Evolutionary conservation across 2,113 vertebrate genomes (phyloP).

Genomic region (Rhynchopsitta pachyrhyncha): DNA sequence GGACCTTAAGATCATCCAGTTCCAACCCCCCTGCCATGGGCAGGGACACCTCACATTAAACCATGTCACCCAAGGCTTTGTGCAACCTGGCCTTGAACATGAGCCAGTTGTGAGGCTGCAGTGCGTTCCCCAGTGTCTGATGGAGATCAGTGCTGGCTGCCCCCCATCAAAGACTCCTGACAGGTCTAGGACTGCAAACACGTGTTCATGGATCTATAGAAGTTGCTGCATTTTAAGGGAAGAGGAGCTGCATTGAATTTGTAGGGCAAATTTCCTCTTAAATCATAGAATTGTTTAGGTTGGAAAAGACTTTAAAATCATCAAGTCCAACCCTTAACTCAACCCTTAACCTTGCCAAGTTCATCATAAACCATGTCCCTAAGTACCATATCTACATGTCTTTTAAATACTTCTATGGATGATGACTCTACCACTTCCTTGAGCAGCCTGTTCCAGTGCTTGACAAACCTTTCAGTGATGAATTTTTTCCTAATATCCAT

Average conservation of each 20-base stretch:
- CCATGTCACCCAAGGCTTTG: too few relatives aligned
- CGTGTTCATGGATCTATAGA: background rate
- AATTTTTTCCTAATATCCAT: background rate
- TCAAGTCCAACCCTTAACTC: background rate
- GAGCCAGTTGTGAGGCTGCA: background rate
- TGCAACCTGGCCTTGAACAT: too few relatives aligned
- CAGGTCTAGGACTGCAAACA: background rate
- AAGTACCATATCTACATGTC: background rate
- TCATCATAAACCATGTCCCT: background rate
- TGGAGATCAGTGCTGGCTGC: too few relatives aligned
- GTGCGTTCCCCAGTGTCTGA: too few relatives aligned
- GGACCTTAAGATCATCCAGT: too few relatives aligned
- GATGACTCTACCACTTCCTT: background rate
- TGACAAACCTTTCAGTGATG: background rate
- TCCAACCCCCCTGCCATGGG: too few relatives aligned
- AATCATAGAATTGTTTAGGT: background rate
- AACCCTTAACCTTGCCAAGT: background rate
- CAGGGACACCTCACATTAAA: too few relatives aligned
- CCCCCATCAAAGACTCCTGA: background rate
- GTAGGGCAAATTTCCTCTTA: background rate
- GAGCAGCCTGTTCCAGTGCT: background rate
- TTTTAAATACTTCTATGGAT: background rate
- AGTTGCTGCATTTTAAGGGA: background rate
- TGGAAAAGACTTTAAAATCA: background rate
- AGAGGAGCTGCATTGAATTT: background rate